These are phyloP conservation scores for Mesocentrotus franciscanus DNA, from an alignment of 53 echinoderm and acorn worm genomes.

Conservation along the genomic window DNA sequence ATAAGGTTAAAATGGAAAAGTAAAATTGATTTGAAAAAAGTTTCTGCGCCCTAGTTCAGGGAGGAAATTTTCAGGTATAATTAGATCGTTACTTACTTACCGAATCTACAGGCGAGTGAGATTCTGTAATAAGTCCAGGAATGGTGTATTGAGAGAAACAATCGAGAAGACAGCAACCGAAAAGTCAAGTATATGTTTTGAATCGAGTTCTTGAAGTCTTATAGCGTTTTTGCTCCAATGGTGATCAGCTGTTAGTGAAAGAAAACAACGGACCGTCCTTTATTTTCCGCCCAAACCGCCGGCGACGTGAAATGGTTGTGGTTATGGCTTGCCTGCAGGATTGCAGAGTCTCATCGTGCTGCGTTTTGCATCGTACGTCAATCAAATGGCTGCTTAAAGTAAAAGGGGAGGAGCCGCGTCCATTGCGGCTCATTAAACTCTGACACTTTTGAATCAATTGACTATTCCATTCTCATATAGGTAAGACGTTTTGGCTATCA, in stretches of 20 bases:
- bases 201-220: not conserved
- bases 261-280: constrained; percentile 10
- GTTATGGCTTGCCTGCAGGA: not conserved
- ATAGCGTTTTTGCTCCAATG: not conserved
- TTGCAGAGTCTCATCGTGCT: not conserved
- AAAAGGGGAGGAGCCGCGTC: constrained; percentile 48
- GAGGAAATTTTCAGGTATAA: constrained; percentile 45
- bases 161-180: not conserved
- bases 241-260: not conserved
- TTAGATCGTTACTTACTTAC: constrained; percentile 56
- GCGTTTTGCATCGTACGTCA: constrained; percentile 17
- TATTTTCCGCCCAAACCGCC: constrained; percentile 40
- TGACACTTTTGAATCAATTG: constrained; percentile 59
- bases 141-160: not conserved
- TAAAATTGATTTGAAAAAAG: constrained; percentile 30
- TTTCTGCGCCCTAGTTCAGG: constrained; percentile 54
- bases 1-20: not conserved
- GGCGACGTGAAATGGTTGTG: constrained; percentile 28
- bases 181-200: not conserved
- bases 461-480: constrained; percentile 11
- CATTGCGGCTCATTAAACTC: constrained; percentile 63
- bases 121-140: constrained; percentile 54
- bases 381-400: not conserved
- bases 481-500: not conserved
- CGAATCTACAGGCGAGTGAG: constrained; percentile 23